Evolutionary conservation across 2,888 invertebrate genomes (phyloP).

Genomic region (Pteria penguin): DNA sequence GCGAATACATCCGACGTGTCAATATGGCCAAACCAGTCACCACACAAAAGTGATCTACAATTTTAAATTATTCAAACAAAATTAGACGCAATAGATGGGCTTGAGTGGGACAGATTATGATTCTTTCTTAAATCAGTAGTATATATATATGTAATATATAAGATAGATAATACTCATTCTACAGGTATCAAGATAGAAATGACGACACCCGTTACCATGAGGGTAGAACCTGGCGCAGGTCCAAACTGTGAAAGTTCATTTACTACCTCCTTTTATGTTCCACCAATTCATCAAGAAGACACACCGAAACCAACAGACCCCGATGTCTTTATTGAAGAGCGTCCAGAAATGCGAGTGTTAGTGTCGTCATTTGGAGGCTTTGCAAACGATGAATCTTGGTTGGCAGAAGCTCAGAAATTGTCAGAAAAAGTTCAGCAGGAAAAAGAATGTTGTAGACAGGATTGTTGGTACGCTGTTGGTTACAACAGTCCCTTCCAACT

Average conservation of each 20-base stretch:
- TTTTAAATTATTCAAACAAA: too few relatives aligned
- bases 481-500: slow-evolving; percentile 79
- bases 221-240: slow-evolving; percentile 65
- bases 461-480: slow-evolving; percentile 74
- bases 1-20: too few relatives aligned
- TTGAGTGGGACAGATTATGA: too few relatives aligned
- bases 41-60: too few relatives aligned
- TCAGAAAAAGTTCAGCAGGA: slow-evolving; percentile 48
- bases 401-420: slow-evolving; percentile 56
- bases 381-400: slow-evolving; percentile 59
- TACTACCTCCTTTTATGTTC: slow-evolving; percentile 70
- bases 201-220: slow-evolving; percentile 72
- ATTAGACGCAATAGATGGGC: too few relatives aligned
- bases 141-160: neutral
- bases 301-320: slow-evolving; percentile 62
- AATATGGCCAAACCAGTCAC: too few relatives aligned
- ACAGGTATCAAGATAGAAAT: slow-evolving; percentile 68
- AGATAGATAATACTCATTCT: slow-evolving; percentile 10
- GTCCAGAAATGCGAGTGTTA: slow-evolving; percentile 58
- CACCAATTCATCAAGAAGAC: slow-evolving; percentile 53
- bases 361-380: slow-evolving; percentile 66
- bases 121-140: too few relatives aligned
- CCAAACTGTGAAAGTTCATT: slow-evolving; percentile 71
- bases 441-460: slow-evolving; percentile 39
- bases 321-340: slow-evolving; percentile 59